These are phyloP conservation scores for Matsumurasca onukii DNA, from an alignment of 1,140 invertebrate genomes.

Conservation along the genomic window DNA sequence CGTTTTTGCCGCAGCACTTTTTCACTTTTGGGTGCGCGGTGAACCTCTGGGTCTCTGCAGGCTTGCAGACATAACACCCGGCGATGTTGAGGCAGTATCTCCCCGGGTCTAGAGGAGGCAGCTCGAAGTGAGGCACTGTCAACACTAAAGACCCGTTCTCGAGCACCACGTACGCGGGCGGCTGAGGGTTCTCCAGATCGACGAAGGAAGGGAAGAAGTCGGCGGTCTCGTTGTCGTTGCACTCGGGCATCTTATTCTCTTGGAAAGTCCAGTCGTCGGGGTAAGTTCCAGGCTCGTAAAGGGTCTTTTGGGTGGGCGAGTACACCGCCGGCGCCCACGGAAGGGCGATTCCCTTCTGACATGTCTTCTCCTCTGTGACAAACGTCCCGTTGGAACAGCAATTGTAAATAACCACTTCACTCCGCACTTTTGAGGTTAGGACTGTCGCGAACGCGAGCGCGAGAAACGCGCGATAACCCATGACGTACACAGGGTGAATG, in stretches of 20 bases:
- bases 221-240: constrained; percentile 37
- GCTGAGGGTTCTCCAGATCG: not conserved
- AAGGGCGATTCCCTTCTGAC: constrained; percentile 32
- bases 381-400: constrained; percentile 54
- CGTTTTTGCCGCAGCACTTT: constrained; percentile 60
- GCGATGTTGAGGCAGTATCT: constrained; percentile 61
- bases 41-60: constrained; percentile 25
- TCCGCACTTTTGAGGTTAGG: constrained; percentile 27
- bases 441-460: constrained; percentile 30
- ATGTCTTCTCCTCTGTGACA: constrained; percentile 42
- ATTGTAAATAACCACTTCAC: constrained; percentile 50
- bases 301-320: constrained; percentile 46
- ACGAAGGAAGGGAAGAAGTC: constrained; percentile 38
- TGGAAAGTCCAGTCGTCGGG: constrained; percentile 53
- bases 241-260: constrained; percentile 47
- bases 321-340: constrained; percentile 55
- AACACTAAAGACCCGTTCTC: constrained; percentile 57
- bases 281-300: constrained; percentile 44
- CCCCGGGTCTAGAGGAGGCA: constrained; percentile 41
- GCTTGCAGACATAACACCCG: constrained; percentile 58
- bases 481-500: not conserved
- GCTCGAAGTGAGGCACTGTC: not conserved
- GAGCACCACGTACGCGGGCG: constrained; percentile 49
- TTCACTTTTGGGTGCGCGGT: constrained; percentile 48
- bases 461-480: not conserved